Percentiles rank a stretch among this genome's conserved stretches.
phyloP scores from a whole-genome alignment of 2,113 vertebrate genomes.

The Toxotes jaculatrix region DNA sequence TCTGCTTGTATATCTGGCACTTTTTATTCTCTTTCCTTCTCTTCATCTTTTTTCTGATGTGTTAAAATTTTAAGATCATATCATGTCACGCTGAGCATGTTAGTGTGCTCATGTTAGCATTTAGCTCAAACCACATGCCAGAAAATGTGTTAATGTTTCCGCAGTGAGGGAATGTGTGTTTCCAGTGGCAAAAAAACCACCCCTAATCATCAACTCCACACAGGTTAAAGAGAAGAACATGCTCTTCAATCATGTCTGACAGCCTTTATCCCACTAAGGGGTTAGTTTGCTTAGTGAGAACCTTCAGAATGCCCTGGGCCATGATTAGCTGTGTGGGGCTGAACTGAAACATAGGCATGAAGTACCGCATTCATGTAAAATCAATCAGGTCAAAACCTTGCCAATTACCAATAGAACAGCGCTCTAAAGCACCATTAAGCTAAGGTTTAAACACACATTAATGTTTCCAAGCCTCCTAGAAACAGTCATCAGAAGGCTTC shows the following conservation, averaged over 20 bases:
- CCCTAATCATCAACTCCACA: neutral
- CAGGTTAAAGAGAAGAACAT: neutral
- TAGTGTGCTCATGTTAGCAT: too few relatives aligned
- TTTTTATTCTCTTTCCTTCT: neutral
- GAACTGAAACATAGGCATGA: conserved; percentile 23
- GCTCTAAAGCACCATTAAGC: conserved; percentile 8
- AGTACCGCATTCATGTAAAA: conserved; percentile 15
- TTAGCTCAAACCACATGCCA: too few relatives aligned
- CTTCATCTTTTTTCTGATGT: neutral
- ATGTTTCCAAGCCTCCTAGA: neutral
- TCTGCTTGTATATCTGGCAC: neutral
- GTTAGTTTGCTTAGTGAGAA: conserved; percentile 26
- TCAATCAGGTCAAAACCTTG: conserved; percentile 41
- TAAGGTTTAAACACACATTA: conserved; percentile 2
- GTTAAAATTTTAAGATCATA: too few relatives aligned
- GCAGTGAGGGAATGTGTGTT: neutral
- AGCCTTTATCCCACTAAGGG: neutral
- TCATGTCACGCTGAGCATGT: too few relatives aligned
- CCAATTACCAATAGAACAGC: conserved; percentile 16
- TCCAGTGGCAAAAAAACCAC: neutral
- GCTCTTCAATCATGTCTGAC: conserved; percentile 16
- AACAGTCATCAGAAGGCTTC: neutral
- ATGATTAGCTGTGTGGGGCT: conserved; percentile 28
- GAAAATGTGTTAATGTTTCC: neutral
- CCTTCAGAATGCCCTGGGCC: conserved; percentile 11